Evolutionary conservation across 2,888 invertebrate genomes (phyloP), one percentile per base, ranked within the genome.

Genomic region (Cosmia pyralina): DNA sequence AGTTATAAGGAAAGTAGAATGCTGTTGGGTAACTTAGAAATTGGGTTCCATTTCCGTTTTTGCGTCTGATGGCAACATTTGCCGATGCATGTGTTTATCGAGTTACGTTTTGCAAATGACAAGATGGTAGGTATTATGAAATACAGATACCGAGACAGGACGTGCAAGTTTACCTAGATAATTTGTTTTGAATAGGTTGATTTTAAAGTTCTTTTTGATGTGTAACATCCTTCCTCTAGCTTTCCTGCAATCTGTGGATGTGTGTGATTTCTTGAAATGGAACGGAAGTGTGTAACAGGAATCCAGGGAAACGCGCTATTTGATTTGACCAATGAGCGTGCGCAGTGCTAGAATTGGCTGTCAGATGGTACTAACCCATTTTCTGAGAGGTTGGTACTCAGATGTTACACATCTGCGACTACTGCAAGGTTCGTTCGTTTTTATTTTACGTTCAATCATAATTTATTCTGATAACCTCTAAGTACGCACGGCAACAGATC

Each of bases 71-170:
- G 34, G 55, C 53, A 53, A 71, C 69, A 75, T 67, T 63, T 75
- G 41, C 11, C 73, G 87, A 86, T 89, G 88, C 88, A 89, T 88
- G 87, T 88, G 88, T 89, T 89, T 90, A 88, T 87, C 79, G 83
- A 73, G 72, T 68, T 84, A 87, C 87, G 85, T 90, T 89, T 88
- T 83, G 86, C 79, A 87, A 90, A 88, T 87, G 89, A 86, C 88
- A 87, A 89, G 83, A 87, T 86, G 88, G 28, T 28, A 28, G 28
- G 85, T 84, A 87, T 88, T 88, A 88, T 90, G 87, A 89, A 85
- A 89, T 85, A 85, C 88, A 89, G 88, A 89, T 89, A 90, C 84
- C 84, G 86, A 84, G 72, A 71, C 78, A 52, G 6, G 41, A 59
- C 38, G 50, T 59, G 7, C 59, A 46, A 60, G 69, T 64, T 75